Evolutionary conservation across 2,113 vertebrate species (phyloP).

Genomic region (Gasterosteus nipponicus): DNA sequence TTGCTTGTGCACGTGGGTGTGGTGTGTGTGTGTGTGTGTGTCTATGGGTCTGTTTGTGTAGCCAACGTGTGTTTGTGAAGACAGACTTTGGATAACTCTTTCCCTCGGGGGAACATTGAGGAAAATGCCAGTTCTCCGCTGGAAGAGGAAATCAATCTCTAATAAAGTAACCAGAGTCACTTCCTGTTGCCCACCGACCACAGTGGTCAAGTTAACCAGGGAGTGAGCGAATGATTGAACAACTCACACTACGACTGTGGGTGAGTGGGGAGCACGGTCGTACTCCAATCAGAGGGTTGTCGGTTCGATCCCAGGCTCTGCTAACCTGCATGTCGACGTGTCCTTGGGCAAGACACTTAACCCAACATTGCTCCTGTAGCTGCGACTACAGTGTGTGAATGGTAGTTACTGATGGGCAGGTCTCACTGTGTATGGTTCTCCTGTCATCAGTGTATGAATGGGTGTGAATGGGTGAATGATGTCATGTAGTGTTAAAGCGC

Average conservation of each 20-base stretch:
- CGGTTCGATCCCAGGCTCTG: too few relatives aligned
- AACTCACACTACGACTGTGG: background rate
- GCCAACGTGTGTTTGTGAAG: background rate
- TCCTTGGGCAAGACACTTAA: too few relatives aligned
- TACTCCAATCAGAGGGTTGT: too few relatives aligned
- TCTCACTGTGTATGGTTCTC: too few relatives aligned
- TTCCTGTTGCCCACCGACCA: slow-evolving; percentile 9
- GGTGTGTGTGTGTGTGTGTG: background rate
- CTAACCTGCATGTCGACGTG: too few relatives aligned
- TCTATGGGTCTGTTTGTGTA: background rate
- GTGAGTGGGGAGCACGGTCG: too few relatives aligned
- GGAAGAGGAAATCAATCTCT: slow-evolving; percentile 47
- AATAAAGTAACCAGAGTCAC: slow-evolving; percentile 43
- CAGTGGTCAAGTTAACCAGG: slow-evolving; percentile 10
- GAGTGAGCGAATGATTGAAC: slow-evolving; percentile 1
- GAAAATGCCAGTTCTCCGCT: slow-evolving; percentile 44
- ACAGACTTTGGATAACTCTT: slow-evolving; percentile 20
- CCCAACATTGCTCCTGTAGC: too few relatives aligned
- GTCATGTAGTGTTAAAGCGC: too few relatives aligned
- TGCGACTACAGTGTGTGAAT: too few relatives aligned
- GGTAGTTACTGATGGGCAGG: too few relatives aligned
- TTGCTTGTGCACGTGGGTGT: background rate
- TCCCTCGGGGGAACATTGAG: slow-evolving; percentile 40
- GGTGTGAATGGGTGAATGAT: too few relatives aligned
- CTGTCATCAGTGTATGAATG: too few relatives aligned